These are phyloP conservation scores for Ia io DNA, from an alignment of 2,113 vertebrate species.

Conservation along the genomic window DNA sequence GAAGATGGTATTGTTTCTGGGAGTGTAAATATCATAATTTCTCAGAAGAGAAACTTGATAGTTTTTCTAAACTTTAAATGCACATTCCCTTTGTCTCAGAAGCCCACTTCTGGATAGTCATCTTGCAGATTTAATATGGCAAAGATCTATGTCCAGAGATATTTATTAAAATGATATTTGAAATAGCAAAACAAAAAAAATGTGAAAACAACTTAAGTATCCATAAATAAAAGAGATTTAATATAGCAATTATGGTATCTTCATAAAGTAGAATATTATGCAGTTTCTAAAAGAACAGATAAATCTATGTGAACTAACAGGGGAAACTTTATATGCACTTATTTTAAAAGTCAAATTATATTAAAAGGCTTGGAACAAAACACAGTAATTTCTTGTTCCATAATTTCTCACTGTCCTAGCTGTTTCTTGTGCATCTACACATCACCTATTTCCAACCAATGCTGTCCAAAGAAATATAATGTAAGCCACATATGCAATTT, in stretches of 20 bases:
- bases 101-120: neutral
- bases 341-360: constrained; percentile 21
- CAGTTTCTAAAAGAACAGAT: neutral
- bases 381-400: neutral
- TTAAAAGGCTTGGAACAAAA: neutral
- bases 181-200: neutral
- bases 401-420: neutral
- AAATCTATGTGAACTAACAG: neutral
- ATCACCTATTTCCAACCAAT: neutral
- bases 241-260: neutral
- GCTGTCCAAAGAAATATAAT: neutral
- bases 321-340: neutral
- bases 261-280: neutral
- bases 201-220: neutral
- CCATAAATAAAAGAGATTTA: neutral
- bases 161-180: neutral
- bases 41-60: constrained; percentile 2
- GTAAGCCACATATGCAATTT: neutral
- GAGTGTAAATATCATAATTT: neutral
- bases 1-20: neutral
- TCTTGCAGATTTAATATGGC: neutral
- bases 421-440: neutral
- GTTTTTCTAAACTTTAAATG: neutral
- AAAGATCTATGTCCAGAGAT: neutral
- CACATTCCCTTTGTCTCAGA: neutral